Evolutionary conservation across 2,888 invertebrate species (phyloP).

Genomic region (Monopis laevigella): DNA sequence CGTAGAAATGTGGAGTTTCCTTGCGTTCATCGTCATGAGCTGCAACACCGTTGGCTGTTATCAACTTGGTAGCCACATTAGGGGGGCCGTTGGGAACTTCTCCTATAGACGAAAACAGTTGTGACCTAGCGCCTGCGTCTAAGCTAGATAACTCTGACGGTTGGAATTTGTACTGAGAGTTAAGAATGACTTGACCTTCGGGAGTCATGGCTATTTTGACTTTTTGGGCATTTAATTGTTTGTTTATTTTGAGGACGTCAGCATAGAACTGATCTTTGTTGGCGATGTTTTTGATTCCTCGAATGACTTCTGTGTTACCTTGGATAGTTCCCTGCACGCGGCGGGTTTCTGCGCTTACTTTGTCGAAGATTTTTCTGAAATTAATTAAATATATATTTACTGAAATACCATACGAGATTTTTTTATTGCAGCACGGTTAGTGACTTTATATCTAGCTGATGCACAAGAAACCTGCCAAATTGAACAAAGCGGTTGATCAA

Average conservation of each 20-base stretch:
- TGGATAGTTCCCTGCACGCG: constrained; percentile 49
- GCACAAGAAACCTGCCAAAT: no score
- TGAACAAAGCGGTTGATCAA: no score
- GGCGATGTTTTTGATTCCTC: constrained; percentile 54
- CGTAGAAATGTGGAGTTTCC: constrained; percentile 28
- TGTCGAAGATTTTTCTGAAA: constrained; percentile 67
- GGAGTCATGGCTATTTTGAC: constrained; percentile 55
- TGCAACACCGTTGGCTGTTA: constrained; percentile 28
- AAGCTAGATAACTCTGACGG: constrained; percentile 43
- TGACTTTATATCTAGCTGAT: no score
- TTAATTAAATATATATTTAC: no score
- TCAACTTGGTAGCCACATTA: constrained; percentile 40
- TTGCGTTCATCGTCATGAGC: constrained; percentile 29
- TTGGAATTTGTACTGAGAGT: constrained; percentile 47
- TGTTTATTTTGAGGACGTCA: constrained; percentile 60
- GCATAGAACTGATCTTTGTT: constrained; percentile 68
- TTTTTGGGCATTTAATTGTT: constrained; percentile 58
- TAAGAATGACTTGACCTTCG: constrained; percentile 52
- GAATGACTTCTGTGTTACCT: constrained; percentile 66
- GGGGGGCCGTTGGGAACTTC: constrained; percentile 30
- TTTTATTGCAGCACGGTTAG: no score
- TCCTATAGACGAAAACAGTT: constrained; percentile 41
- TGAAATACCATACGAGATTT: no score
- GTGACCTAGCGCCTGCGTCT: constrained; percentile 35
- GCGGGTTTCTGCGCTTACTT: constrained; percentile 63